phyloP scores from a whole-genome alignment of 2,888 invertebrate genomes.

The Troides oblongomaculatus region DNA sequence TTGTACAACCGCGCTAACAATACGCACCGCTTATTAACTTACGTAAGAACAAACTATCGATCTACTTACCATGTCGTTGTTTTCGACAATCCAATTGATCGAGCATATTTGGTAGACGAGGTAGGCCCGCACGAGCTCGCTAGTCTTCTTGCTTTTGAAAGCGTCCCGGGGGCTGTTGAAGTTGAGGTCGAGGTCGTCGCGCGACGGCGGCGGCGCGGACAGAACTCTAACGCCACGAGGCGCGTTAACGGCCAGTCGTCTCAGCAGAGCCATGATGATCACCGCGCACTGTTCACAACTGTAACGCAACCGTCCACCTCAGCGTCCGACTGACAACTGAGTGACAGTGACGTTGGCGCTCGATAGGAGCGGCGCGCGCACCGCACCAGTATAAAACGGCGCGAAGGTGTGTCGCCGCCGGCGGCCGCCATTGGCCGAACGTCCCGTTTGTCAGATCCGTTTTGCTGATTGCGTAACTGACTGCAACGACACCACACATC shows the following conservation, averaged over 20 bases:
- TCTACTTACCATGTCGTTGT: conserved; percentile 92
- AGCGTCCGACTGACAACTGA: conserved; percentile 62
- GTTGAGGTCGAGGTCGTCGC: conserved; percentile 88
- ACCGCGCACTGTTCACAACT: conserved; percentile 52
- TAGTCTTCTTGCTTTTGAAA: conserved; percentile 97
- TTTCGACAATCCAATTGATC: conserved; percentile 91
- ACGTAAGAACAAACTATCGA: conserved; percentile 60
- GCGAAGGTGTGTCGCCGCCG: conserved; percentile 70
- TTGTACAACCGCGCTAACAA: conserved; percentile 44
- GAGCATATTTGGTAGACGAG: conserved; percentile 96
- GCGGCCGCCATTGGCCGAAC: conserved; percentile 54
- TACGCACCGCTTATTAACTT: conserved; percentile 50
- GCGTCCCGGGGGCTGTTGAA: conserved; percentile 95
- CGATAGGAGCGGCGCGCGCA: conserved; percentile 74
- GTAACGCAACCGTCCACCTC: conserved; percentile 58
- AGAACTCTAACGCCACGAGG: conserved; percentile 61
- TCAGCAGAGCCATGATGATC: conserved; percentile 71
- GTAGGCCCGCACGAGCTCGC: conserved; percentile 93
- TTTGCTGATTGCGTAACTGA: conserved; percentile 31
- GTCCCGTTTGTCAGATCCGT: conserved; percentile 40
- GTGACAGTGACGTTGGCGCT: conserved; percentile 64
- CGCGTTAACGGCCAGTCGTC: conserved; percentile 63
- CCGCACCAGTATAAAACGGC: conserved; percentile 71
- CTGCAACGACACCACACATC: conserved; percentile 29
- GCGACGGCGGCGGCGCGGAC: conserved; percentile 48